Evolutionary conservation across 2,113 vertebrate species (phyloP).

Genomic region (Ptilorrhoa leucosticta): DNA sequence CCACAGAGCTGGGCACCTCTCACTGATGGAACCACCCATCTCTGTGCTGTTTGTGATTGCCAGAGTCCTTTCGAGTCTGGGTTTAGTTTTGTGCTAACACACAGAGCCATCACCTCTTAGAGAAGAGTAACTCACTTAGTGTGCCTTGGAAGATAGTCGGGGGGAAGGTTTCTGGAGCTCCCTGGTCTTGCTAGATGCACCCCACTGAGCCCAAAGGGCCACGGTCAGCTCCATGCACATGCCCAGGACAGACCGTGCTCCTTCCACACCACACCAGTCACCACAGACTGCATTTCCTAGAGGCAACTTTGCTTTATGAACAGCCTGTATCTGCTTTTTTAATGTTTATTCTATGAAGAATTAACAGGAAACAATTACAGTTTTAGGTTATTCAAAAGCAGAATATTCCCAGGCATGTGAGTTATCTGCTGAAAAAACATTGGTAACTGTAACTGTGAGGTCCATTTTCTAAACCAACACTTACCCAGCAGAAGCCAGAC

Average conservation of each 20-base stretch:
- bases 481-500: not conserved
- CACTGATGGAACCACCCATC: fast-evolving
- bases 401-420: not conserved
- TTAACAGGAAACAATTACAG: not conserved
- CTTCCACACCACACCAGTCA: not conserved
- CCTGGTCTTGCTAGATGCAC: fast-evolving
- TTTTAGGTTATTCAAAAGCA: not conserved
- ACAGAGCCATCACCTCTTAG: not conserved
- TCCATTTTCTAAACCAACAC: not conserved
- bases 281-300: not conserved
- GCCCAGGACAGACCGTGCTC: not conserved
- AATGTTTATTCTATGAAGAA: not conserved
- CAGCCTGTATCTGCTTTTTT: not conserved
- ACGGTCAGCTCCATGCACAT: fast-evolving
- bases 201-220: not conserved
- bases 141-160: fast-evolving
- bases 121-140: not conserved
- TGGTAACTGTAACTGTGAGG: not conserved
- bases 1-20: fast-evolving
- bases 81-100: not conserved
- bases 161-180: not conserved
- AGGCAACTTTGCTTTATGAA: not conserved
- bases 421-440: not conserved
- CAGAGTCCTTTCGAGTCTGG: not conserved
- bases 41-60: not conserved